Evolutionary conservation across 2,113 vertebrate species (phyloP), one percentile per base, ranked within the genome.

Genomic region (Cololabis saira): DNA sequence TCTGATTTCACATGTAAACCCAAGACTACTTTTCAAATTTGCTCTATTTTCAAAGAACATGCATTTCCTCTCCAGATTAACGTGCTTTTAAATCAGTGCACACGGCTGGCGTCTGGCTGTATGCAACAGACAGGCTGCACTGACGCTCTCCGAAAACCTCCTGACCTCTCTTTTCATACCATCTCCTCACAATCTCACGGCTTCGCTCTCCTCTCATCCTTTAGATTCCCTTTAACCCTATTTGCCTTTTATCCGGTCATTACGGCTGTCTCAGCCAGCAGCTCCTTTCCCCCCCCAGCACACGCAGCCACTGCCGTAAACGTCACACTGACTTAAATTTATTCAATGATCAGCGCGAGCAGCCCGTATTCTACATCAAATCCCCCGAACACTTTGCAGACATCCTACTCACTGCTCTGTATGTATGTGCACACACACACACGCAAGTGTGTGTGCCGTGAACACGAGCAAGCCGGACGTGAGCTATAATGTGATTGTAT

Each of bases 341-440:
- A 85, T 89, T 91, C 76, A 83, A 64, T 54, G 60, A 67, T 74
- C 61, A 37, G 57, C 48, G 41, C 17, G 18, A 49, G 22, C 63
- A 27, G 64, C 67, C 81, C 57, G 45, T 24, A 22, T 33, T 86
- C 83, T 80, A 65, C 83, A 87, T 89, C 76, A 82, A 82, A 84
- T 89, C 84, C 76, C 5, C 27, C 16, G 33, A 53, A 21, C 67
- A 37, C 45, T 27, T 37, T 33, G 51, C 58, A 76, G 50, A 71
- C 51, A 41, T 65, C 54, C 57, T 57, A 44, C 61, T 63, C 67
- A 62, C 53, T 3, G 40, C 44, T 16, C 59, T 43, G 43, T 1
- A 22, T 11, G 52, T 42, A 12, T 54, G 22, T 22, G 27, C 44
- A 7, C 12, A 21, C 33, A 37, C 33, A 37, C 33, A 7, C 33